Evolutionary conservation across 2,113 vertebrate genomes (phyloP), one percentile per base, ranked within the genome.

Genomic region (Cinclus cinclus): DNA sequence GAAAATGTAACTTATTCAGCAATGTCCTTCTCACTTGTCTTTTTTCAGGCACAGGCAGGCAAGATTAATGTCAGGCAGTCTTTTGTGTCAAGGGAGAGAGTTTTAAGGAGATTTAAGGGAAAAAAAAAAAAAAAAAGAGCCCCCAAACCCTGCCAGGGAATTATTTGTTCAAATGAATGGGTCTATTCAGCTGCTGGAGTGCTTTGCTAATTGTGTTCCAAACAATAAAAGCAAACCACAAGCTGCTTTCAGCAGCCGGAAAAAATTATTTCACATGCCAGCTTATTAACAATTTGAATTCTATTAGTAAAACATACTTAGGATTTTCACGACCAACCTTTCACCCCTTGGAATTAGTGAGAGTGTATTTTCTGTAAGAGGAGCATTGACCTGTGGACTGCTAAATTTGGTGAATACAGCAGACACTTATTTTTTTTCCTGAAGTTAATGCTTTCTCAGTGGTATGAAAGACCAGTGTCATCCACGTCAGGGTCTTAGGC

Each of bases 141-240:
- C 44, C 33, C 47, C 18, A 37, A 62, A 39, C 28, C 14, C 65
- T 95, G 96, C 92, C 90, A 87, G 67, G 65, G 96, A 95, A 95
- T 97, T 98, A 98, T 98, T 98, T 98, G 98, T 98, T 90, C 95
- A 95, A 95, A 92, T 98, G 97, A 98, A 98, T 98, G 96, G 95
- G 82, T 92, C 95, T 94, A 96, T 98, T 98, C 97, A 98, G 89
- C 62, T 62, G 37, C 86, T 92, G 75, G 88, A 98, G 96, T 92
- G 94, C 97, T 97, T 97, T 96, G 95, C 97, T 97, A 98, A 98
- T 98, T 98, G 97, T 98, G 87, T 97, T 97, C 8, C 5, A 95
- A 94, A 97, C 97, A 97, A 97, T 97, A 97, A 98, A 97, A 97
- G 97, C 89, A 94, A 98, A 97, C 92, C 94, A 95, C 96, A 95